These are phyloP conservation scores for Myotis yumanensis DNA, from an alignment of 2,113 vertebrate species.

Conservation along the genomic window DNA sequence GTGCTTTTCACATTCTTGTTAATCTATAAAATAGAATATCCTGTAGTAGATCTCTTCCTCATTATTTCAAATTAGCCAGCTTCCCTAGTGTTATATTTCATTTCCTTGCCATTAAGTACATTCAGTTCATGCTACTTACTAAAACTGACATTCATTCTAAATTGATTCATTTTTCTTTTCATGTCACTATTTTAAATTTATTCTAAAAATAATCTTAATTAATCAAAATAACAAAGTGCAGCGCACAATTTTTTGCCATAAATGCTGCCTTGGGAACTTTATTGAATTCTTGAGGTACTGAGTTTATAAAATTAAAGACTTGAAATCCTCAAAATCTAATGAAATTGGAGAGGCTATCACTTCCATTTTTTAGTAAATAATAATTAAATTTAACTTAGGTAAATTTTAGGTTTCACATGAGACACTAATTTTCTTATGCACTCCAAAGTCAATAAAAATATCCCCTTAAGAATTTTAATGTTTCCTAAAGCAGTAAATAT, in stretches of 20 bases:
- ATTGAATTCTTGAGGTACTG: neutral
- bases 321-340: neutral
- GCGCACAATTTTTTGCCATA: slow-evolving; percentile 46
- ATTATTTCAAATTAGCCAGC: slow-evolving; percentile 3
- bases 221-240: slow-evolving; percentile 44
- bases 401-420: slow-evolving; percentile 8
- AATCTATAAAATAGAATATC: slow-evolving; percentile 29
- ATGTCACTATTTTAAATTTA: slow-evolving; percentile 41
- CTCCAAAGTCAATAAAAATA: slow-evolving; percentile 38
- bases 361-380: slow-evolving; percentile 33
- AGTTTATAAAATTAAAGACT: neutral
- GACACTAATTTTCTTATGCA: slow-evolving; percentile 25
- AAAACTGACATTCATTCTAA: neutral
- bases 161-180: slow-evolving; percentile 59
- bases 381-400: neutral
- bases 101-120: slow-evolving; percentile 23
- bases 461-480: neutral
- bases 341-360: slow-evolving; percentile 28
- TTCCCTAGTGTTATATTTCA: neutral
- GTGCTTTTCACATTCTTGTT: neutral
- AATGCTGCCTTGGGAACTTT: neutral
- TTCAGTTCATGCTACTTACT: slow-evolving; percentile 22
- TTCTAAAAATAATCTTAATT: slow-evolving; percentile 63
- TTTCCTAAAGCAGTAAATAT: slow-evolving; percentile 44
- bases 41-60: neutral